phyloP scores from a whole-genome alignment of 2,888 invertebrate species.

The Campoletis raptor region DNA sequence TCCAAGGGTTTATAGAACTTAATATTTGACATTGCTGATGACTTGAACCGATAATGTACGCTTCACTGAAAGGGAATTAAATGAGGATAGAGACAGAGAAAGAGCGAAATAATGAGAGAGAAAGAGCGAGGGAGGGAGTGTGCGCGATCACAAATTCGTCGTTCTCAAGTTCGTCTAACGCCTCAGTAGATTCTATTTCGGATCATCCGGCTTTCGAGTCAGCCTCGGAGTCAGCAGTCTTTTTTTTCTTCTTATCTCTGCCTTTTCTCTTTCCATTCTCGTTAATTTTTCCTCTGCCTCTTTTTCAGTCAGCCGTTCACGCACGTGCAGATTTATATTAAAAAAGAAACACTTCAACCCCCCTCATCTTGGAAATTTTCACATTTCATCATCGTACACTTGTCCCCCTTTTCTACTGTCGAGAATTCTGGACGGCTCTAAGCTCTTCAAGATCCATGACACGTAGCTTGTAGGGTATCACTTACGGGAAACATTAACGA shows the following conservation, averaged over 20 bases:
- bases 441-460: neutral
- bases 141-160: slow-evolving; percentile 34
- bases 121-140: neutral
- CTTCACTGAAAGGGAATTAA: slow-evolving; percentile 7
- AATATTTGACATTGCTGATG: slow-evolving; percentile 56
- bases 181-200: slow-evolving; percentile 61
- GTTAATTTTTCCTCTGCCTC: neutral
- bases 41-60: slow-evolving; percentile 3
- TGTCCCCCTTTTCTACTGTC: neutral
- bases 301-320: slow-evolving; percentile 4
- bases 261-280: neutral
- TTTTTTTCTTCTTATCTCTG: neutral
- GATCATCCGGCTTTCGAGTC: slow-evolving; percentile 58
- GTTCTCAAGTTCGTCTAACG: slow-evolving; percentile 40
- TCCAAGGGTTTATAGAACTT: neutral
- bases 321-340: slow-evolving; percentile 36
- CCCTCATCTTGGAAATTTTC: slow-evolving; percentile 21
- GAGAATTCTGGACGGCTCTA: slow-evolving; percentile 3
- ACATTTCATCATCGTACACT: slow-evolving; percentile 35
- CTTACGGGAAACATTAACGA: slow-evolving; percentile 33
- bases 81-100: neutral
- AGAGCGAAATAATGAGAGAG: neutral
- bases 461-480: slow-evolving; percentile 12
- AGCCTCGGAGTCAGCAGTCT: slow-evolving; percentile 48
- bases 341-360: slow-evolving; percentile 19